A percentile compares a stretch with the other conserved stretches of the same genome.
Conservation (phyloP, 2,797 vertebrate genomes). For the Mus minutoides region DNA sequence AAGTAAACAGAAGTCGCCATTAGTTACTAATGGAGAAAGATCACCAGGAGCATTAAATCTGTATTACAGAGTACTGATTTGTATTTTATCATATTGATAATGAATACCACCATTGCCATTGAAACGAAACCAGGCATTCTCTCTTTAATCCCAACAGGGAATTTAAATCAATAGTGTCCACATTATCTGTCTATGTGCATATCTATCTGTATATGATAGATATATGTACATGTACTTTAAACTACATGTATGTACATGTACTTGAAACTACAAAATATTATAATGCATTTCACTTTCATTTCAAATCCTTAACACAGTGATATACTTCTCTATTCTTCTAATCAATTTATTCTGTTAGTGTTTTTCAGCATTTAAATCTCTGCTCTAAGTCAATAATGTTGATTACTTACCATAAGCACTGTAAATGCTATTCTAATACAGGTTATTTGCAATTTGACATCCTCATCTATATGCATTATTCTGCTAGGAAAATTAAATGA, state of each 20-base stretch:
- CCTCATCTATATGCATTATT: constrained; percentile 88
- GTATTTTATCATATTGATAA: constrained; percentile 85
- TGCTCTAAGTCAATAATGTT: constrained; percentile 87
- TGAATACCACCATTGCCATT: constrained; percentile 81
- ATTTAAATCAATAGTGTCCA: constrained; percentile 81
- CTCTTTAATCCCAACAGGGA: constrained; percentile 75
- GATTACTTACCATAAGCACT: constrained; percentile 86
- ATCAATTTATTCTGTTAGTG: constrained; percentile 86
- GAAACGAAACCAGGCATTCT: constrained; percentile 77
- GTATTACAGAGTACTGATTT: constrained; percentile 80
- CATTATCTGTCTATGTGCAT: constrained; percentile 71
- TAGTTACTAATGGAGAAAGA: constrained; percentile 84
- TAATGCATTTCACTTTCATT: constrained; percentile 80
- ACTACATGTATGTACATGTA: constrained; percentile 66
- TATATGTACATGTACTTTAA: constrained; percentile 72
- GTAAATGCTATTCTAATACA: constrained; percentile 84
- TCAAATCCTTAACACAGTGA: constrained; percentile 79
- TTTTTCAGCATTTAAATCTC: constrained; percentile 86
- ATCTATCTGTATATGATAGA: constrained; percentile 27
- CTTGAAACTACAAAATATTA: constrained; percentile 79
- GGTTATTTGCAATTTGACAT: constrained; percentile 88
- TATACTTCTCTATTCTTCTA: constrained; percentile 82
- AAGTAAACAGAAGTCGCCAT: constrained; percentile 80
- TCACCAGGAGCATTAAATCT: constrained; percentile 81
- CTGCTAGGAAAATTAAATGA: constrained; percentile 88